A percentile compares a stretch with the other conserved stretches of the same genome.
Conservation (phyloP, 2,113 vertebrate species). For the Perca schrenkii region DNA sequence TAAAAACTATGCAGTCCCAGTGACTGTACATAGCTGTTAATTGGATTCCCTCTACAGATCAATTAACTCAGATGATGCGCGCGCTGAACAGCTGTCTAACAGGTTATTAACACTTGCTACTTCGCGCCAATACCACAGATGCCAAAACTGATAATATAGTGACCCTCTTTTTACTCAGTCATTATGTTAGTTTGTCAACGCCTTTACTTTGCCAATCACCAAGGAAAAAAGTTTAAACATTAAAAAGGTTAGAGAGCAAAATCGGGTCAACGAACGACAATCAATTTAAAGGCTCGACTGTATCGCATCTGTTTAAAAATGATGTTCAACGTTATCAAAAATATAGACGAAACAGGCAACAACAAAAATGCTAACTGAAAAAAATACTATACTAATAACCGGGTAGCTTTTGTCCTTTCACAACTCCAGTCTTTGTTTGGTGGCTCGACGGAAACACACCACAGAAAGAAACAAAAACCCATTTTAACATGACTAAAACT, state of each 20-base stretch:
- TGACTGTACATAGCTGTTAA: neutral
- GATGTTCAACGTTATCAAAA: neutral
- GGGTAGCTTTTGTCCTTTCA: neutral
- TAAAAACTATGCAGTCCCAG: neutral
- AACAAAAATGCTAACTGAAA: neutral
- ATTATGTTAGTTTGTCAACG: neutral
- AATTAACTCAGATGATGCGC: neutral
- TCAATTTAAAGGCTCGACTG: neutral
- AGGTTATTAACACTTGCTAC: slow-evolving; percentile 2
- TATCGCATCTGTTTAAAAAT: neutral
- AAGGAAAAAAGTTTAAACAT: neutral
- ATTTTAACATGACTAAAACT: neutral
- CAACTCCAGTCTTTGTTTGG: slow-evolving; percentile 37
- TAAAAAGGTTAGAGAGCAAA: neutral
- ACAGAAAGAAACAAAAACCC: slow-evolving; percentile 2
- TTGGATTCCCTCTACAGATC: neutral
- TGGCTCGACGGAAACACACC: slow-evolving; percentile 17
- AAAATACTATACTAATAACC: neutral
- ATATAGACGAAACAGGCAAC: neutral
- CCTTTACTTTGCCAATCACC: neutral
- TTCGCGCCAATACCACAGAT: slow-evolving; percentile 41
- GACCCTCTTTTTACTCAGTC: neutral
- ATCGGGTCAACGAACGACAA: neutral
- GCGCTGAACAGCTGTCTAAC: slow-evolving; percentile 39
- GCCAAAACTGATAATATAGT: neutral